Percentiles rank a stretch among this genome's conserved stretches.
Evolutionary conservation across 2,888 invertebrate genomes (phyloP).

Genomic region (Pristionchus fissidentatus): DNA sequence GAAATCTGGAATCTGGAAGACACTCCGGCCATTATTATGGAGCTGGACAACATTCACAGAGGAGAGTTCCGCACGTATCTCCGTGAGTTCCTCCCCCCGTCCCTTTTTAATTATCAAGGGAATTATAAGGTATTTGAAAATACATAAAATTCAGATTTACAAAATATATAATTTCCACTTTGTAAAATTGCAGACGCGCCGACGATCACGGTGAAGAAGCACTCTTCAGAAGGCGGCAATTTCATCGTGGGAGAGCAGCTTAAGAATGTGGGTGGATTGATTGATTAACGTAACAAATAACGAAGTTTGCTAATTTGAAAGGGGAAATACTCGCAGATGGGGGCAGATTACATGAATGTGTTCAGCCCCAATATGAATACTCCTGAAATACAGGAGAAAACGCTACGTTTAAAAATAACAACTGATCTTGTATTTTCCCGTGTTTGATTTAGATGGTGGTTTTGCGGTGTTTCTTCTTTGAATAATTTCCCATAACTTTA

Average conservation of each 20-base stretch:
- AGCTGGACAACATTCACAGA: slow-evolving; percentile 22
- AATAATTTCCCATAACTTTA: no score
- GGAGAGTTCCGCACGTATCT: slow-evolving; percentile 24
- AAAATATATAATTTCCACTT: no score
- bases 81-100: background rate
- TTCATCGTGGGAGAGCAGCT: slow-evolving; percentile 33
- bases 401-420: background rate
- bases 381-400: background rate
- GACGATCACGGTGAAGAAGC: background rate
- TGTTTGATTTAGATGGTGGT: no score
- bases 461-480: no score
- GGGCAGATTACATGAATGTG: no score
- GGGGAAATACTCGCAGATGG: no score
- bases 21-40: slow-evolving; percentile 17
- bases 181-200: background rate
- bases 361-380: no score
- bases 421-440: no score
- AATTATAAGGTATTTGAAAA: no score
- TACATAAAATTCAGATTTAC: no score
- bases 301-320: no score
- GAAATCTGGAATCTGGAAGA: slow-evolving; percentile 35
- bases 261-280: background rate
- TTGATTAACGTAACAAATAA: background rate
- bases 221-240: background rate
- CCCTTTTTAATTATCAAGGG: no score